A percentile compares a stretch with the other conserved stretches of the same genome.
phyloP scores from a whole-genome alignment of 2,113 vertebrate species.

The Geothlypis trichas region DNA sequence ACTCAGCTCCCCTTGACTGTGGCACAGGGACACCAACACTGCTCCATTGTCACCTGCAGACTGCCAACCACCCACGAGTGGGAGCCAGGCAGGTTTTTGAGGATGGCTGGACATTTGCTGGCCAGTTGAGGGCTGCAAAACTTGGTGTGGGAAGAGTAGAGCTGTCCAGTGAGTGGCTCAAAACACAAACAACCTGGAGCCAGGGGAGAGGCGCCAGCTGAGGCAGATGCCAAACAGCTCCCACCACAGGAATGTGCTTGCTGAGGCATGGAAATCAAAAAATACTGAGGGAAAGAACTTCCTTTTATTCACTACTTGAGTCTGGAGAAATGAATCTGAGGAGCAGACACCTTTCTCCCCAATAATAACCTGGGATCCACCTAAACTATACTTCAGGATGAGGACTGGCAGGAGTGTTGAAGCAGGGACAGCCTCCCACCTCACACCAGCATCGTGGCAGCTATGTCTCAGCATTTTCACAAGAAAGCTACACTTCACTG shows the following conservation, averaged over 20 bases:
- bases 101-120: not conserved
- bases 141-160: conserved; percentile 76
- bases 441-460: not conserved
- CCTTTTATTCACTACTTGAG: not conserved
- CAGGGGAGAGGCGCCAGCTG: not conserved
- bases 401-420: not conserved
- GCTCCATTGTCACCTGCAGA: conserved; percentile 7
- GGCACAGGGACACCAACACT: not conserved
- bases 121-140: conserved; percentile 34
- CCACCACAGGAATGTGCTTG: conserved; percentile 31
- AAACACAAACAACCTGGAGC: conserved; percentile 8
- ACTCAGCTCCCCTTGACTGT: not conserved
- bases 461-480: not conserved
- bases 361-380: not conserved
- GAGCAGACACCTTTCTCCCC: not conserved
- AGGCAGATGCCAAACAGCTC: not conserved
- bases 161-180: conserved; percentile 22
- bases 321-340: not conserved
- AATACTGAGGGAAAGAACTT: not conserved
- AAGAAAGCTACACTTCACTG: not conserved
- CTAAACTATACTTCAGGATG: not conserved
- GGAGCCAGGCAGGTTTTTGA: not conserved
- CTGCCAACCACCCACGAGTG: not conserved
- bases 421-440: not conserved
- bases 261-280: not conserved